These are phyloP conservation scores for Galeruca laticollis DNA, from an alignment of 2,888 invertebrate genomes.

Conservation along the genomic window DNA sequence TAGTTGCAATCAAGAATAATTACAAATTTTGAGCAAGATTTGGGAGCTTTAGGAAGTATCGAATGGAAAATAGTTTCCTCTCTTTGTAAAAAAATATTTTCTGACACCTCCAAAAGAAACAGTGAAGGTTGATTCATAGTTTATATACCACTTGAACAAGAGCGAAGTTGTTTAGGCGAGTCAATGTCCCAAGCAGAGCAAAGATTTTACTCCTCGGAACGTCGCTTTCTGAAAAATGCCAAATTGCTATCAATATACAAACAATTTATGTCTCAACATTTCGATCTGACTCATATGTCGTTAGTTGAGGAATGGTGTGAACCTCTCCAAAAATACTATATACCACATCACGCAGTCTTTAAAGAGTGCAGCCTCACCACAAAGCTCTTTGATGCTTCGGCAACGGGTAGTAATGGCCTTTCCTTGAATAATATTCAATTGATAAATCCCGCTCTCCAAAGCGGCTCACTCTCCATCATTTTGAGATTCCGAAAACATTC, in stretches of 20 bases:
- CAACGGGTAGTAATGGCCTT: no score
- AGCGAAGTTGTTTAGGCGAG: background rate
- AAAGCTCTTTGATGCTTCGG: no score
- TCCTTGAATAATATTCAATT: no score
- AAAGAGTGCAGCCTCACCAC: no score
- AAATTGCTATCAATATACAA: no score
- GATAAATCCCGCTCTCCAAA: no score
- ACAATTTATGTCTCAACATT: constrained; percentile 41
- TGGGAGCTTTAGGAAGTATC: constrained; percentile 26
- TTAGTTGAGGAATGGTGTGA: constrained; percentile 13
- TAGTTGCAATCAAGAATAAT: constrained; percentile 18
- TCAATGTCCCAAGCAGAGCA: background rate
- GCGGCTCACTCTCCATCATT: no score
- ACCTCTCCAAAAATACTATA: no score
- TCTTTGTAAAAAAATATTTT: background rate
- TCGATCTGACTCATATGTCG: constrained; percentile 21
- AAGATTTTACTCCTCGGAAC: constrained; percentile 33
- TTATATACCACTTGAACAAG: background rate
- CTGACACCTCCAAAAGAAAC: background rate
- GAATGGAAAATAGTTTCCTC: constrained; percentile 20
- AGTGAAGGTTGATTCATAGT: constrained; percentile 4
- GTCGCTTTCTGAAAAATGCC: constrained; percentile 33
- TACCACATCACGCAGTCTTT: no score
- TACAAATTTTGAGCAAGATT: constrained; percentile 18
- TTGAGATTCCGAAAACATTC: constrained; percentile 28